phyloP scores from a whole-genome alignment of 2,888 invertebrate genomes.

The Lathronympha strigana region DNA sequence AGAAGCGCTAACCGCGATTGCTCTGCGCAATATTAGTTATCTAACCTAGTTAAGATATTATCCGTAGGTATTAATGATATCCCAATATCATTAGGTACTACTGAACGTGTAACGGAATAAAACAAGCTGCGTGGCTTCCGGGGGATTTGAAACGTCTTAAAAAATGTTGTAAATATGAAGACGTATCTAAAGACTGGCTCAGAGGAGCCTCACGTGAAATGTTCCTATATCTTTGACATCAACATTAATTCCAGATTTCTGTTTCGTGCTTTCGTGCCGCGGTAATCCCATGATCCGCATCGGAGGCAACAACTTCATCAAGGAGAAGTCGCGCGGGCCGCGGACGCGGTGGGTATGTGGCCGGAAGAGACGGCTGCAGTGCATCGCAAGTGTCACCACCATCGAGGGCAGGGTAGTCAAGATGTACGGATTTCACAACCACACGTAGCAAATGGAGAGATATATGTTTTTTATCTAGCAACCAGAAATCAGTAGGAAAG shows the following conservation, averaged over 20 bases:
- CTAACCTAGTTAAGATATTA: too few relatives aligned
- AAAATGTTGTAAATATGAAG: not conserved
- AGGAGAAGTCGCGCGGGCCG: conserved; percentile 58
- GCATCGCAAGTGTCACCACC: conserved; percentile 66
- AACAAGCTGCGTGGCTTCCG: too few relatives aligned
- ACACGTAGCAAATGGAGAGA: conserved; percentile 55
- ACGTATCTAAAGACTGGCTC: not conserved
- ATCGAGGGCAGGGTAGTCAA: conserved; percentile 57
- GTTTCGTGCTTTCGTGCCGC: conserved; percentile 62
- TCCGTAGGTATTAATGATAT: too few relatives aligned
- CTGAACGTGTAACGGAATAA: too few relatives aligned
- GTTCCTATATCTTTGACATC: conserved; percentile 2
- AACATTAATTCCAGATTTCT: conserved; percentile 51
- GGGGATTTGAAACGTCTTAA: too few relatives aligned
- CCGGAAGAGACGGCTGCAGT: conserved; percentile 63
- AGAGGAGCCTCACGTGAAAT: not conserved
- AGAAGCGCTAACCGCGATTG: too few relatives aligned
- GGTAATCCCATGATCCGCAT: conserved; percentile 71
- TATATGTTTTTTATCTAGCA: too few relatives aligned
- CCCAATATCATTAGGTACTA: too few relatives aligned
- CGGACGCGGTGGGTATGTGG: conserved; percentile 71
- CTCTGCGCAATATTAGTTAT: too few relatives aligned
- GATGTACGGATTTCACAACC: conserved; percentile 65
- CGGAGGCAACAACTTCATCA: conserved; percentile 66
- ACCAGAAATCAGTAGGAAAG: not conserved